Evolutionary conservation across 2,888 invertebrate species (phyloP).

Genomic region (Halocaridina rubra): DNA sequence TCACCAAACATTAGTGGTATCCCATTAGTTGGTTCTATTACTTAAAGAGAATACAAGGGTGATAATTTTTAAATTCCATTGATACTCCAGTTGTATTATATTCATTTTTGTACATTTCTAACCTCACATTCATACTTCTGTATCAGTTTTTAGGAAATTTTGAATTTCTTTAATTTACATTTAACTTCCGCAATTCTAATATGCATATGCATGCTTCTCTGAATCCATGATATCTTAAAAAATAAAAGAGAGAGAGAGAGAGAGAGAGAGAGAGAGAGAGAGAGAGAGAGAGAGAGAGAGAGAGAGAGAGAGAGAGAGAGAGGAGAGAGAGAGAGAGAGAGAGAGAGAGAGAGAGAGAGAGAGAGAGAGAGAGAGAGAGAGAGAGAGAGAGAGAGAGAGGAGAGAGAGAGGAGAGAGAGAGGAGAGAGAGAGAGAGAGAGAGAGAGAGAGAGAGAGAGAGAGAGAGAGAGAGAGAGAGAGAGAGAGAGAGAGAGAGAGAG

Average conservation of each 20-base stretch:
- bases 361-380: not conserved
- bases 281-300: not conserved
- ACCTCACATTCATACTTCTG: no score
- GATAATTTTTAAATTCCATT: no score
- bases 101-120: no score
- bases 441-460: slow-evolving; percentile 19
- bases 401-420: not conserved
- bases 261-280: not conserved
- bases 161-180: no score
- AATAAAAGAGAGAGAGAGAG: not conserved
- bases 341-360: not conserved
- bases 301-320: not conserved
- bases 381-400: not conserved
- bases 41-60: no score
- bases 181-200: no score
- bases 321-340: not conserved
- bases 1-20: no score
- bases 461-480: slow-evolving; percentile 19
- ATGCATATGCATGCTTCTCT: no score
- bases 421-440: not conserved
- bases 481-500: not conserved
- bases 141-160: no score
- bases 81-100: no score
- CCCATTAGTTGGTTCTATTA: no score
- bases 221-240: not conserved